Percentiles rank a stretch among this genome's conserved stretches.
Conservation (phyloP, 2,113 vertebrate genomes). For the Pterocles burchelli region DNA sequence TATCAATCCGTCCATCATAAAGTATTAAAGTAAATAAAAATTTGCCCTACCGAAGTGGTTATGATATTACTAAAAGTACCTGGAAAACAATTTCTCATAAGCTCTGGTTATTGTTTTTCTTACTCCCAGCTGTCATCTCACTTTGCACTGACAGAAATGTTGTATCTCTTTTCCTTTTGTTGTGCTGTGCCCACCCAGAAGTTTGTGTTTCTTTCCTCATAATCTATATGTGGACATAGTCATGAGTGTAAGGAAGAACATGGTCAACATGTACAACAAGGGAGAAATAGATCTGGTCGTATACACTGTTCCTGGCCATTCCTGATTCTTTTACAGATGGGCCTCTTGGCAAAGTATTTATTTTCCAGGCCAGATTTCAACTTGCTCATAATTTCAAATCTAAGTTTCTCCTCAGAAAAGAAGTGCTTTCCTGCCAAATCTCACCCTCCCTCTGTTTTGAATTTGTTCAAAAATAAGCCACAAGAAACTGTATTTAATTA, state of each 20-base stretch:
- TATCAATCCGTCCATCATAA: background rate
- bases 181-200: background rate
- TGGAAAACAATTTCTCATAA: background rate
- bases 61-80: background rate
- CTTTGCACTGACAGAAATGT: background rate
- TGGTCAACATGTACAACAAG: background rate
- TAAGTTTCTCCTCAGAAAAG: background rate
- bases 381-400: background rate
- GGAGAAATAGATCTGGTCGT: background rate
- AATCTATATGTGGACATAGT: accelerated
- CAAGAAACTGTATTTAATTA: background rate
- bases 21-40: background rate
- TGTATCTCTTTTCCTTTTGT: background rate
- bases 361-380: background rate
- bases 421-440: background rate
- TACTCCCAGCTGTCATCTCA: background rate
- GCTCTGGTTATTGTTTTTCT: background rate
- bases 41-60: background rate
- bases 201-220: background rate
- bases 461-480: background rate
- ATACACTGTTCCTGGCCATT: background rate
- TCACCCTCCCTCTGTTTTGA: background rate
- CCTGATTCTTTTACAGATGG: background rate
- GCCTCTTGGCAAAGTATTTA: background rate
- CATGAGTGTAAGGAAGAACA: background rate